phyloP scores from a whole-genome alignment of 2,113 vertebrate genomes.

The Tricholaema leucomelas region DNA sequence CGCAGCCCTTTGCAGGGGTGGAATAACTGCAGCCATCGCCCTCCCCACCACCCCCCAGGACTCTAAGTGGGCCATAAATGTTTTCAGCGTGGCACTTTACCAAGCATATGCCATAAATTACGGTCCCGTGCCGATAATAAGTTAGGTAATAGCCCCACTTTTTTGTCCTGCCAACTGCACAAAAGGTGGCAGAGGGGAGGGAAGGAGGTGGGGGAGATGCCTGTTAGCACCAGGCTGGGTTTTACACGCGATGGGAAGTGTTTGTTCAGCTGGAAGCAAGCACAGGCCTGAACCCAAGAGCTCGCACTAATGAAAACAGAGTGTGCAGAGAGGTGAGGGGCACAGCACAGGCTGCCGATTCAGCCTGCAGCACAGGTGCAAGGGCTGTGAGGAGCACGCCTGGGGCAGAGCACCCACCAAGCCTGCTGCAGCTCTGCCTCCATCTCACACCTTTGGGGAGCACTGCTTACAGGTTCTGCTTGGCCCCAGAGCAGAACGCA shows the following conservation, averaged over 20 bases:
- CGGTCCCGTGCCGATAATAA: slow-evolving; percentile 62
- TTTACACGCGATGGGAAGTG: slow-evolving; percentile 57
- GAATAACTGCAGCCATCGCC: neutral
- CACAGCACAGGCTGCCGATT: slow-evolving; percentile 57
- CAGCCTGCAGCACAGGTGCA: neutral
- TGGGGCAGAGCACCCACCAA: neutral
- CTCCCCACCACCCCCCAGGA: neutral
- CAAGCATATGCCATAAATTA: slow-evolving; percentile 61
- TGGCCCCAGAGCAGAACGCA: neutral
- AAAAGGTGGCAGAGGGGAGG: slow-evolving; percentile 51
- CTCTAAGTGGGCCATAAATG: slow-evolving; percentile 58
- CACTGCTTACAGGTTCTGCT: slow-evolving; percentile 10
- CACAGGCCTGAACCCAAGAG: slow-evolving; percentile 33
- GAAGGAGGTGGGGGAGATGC: neutral
- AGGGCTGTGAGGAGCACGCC: neutral
- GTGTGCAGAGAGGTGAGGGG: neutral
- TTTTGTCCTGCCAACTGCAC: slow-evolving; percentile 62
- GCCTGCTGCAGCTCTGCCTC: neutral
- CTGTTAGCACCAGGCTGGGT: slow-evolving; percentile 63
- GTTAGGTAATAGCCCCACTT: slow-evolving; percentile 53
- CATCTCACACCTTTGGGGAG: slow-evolving; percentile 34
- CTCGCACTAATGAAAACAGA: slow-evolving; percentile 55
- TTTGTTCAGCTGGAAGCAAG: slow-evolving; percentile 69
- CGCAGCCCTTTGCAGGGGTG: neutral
- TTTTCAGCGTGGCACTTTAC: slow-evolving; percentile 56